These are phyloP conservation scores for Hemichromis elongatus DNA, from an alignment of 2,113 vertebrate genomes.

Conservation along the genomic window DNA sequence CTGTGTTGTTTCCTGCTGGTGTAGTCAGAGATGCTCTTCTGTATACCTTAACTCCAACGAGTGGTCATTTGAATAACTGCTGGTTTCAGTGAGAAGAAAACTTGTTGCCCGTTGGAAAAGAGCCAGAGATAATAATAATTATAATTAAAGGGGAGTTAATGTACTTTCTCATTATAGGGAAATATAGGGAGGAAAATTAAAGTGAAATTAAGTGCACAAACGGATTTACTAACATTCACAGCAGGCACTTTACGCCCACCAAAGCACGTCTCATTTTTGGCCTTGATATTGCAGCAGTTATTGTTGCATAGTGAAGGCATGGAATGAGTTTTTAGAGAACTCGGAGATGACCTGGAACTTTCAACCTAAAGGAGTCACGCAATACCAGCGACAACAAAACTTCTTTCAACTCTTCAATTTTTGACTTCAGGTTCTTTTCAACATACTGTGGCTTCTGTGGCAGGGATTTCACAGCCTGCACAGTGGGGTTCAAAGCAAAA, in stretches of 20 bases:
- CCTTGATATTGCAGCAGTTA: not conserved
- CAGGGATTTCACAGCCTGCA: not conserved
- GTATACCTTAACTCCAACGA: fast-evolving
- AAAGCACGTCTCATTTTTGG: not conserved
- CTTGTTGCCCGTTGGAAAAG: fast-evolving
- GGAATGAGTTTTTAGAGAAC: not conserved
- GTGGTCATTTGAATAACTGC: not conserved
- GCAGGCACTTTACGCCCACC: not conserved
- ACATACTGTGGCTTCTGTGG: not conserved
- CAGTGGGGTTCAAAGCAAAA: not conserved
- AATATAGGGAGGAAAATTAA: not conserved
- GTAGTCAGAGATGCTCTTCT: not conserved
- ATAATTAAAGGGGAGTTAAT: not conserved
- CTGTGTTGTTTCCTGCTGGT: not conserved
- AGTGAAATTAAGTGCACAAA: not conserved
- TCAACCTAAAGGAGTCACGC: not conserved
- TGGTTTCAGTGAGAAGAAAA: not conserved
- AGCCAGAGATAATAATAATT: not conserved
- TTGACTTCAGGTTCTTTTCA: not conserved
- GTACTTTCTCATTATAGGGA: not conserved
- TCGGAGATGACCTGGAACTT: not conserved
- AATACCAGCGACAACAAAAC: not conserved
- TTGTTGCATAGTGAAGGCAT: not conserved
- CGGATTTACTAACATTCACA: not conserved
- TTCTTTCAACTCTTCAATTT: not conserved